Conservation (phyloP, 2,888 invertebrate genomes). For the Coleophora deauratella region DNA sequence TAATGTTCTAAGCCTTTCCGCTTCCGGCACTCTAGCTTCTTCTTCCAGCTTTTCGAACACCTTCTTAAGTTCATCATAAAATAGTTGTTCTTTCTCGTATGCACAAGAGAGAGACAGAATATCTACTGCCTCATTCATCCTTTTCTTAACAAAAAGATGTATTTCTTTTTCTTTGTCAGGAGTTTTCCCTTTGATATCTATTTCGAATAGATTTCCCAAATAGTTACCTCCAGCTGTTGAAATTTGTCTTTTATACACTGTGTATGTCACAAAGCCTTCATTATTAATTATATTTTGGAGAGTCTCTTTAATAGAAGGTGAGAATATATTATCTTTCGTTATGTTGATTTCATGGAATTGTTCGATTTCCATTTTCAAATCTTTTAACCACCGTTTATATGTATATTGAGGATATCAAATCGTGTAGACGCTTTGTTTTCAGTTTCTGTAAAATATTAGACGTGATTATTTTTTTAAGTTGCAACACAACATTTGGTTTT, state of each 20-base stretch:
- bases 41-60: slow-evolving; percentile 32
- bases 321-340: background rate
- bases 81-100: slow-evolving; percentile 32
- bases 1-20: slow-evolving; percentile 30
- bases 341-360: background rate
- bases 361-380: background rate
- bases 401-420: too few relatives aligned
- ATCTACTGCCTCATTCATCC: slow-evolving; percentile 19
- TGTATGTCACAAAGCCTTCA: slow-evolving; percentile 22
- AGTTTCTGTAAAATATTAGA: too few relatives aligned
- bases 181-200: slow-evolving; percentile 29
- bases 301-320: slow-evolving; percentile 5
- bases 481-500: too few relatives aligned
- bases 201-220: slow-evolving; percentile 32
- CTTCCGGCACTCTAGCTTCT: slow-evolving; percentile 25
- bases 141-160: slow-evolving; percentile 40
- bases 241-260: slow-evolving; percentile 21
- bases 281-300: slow-evolving; percentile 20
- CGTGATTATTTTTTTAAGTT: too few relatives aligned
- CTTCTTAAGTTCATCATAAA: slow-evolving; percentile 33
- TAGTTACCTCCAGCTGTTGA: slow-evolving; percentile 31
- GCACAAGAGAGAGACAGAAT: slow-evolving; percentile 29
- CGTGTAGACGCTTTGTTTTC: too few relatives aligned
- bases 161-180: slow-evolving; percentile 20
- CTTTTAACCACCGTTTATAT: too few relatives aligned